Evolutionary conservation across 2,888 invertebrate species (phyloP), one percentile per base, ranked within the genome.

Genomic region (Eristalinus sepulchralis): DNA sequence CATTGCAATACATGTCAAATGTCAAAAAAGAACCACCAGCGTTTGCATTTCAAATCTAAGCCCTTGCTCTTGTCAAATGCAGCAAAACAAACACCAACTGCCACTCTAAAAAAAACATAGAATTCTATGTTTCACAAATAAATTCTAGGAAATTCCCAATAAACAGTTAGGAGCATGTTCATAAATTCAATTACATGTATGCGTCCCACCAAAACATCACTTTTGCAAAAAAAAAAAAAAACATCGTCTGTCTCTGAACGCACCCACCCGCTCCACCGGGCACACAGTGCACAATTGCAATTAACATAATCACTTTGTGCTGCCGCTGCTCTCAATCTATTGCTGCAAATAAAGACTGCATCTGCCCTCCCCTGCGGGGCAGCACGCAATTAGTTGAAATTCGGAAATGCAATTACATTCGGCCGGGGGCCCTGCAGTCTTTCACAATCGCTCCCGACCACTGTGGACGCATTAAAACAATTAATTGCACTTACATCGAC

Each of bases 321-420:
- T 47, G 47, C 17, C 17, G 47, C 17, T 47, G 47, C 47, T 47
- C 6, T 47, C 47, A 17, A 47, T 47, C 47, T 47, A 47, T 47
- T 47, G 47, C 47, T 17, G n/a, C 47, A 8, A 47, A 47, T 47
- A 47, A 47, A 47, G 47, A 47, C 47, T 47, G 17, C 17, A 17
- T 5, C 47, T n/a, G n/a, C n/a, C n/a, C 47, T 17, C 17, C 47
- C n/a, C n/a, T n/a, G n/a, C 17, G 47, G 47, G 17, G 47, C 34
- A 8, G 47, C 34, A 22, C 70, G 36, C 59, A 71, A 71, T 71
- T 71, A 71, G 71, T 47, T 71, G 60, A 63, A 72, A 72, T 63
- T 72, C 62, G 39, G 62, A 62, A 72, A 72, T 20, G 64, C 39
- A 64, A 75, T 75, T 75, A 66, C 75, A 59, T n/a, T 66, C 20